Conservation (phyloP, 2,888 invertebrate genomes). For the Melanostoma mellinum region DNA sequence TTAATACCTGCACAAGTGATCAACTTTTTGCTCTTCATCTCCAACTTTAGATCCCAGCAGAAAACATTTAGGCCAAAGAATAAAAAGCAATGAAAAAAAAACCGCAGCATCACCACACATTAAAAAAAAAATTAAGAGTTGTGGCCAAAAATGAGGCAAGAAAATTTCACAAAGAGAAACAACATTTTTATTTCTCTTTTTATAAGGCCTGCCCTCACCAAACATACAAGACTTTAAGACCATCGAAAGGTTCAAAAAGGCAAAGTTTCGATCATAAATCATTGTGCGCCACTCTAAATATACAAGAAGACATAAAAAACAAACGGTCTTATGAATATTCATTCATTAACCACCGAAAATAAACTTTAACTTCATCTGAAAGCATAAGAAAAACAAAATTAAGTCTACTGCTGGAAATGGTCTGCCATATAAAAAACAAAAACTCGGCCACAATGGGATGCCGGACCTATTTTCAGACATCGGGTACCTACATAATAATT, state of each 20-base stretch:
- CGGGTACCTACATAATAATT: too few relatives aligned
- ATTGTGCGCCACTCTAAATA: slow-evolving; percentile 43
- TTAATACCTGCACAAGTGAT: too few relatives aligned
- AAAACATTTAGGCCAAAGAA: slow-evolving; percentile 52
- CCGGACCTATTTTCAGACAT: too few relatives aligned
- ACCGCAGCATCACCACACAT: slow-evolving; percentile 61
- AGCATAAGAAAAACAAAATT: too few relatives aligned
- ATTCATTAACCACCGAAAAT: slow-evolving; percentile 55
- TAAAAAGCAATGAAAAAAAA: slow-evolving; percentile 53
- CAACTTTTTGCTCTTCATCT: too few relatives aligned
- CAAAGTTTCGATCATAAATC: slow-evolving; percentile 64
- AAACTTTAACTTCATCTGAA: background rate
- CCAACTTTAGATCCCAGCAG: slow-evolving; percentile 37
- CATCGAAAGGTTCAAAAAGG: slow-evolving; percentile 51
- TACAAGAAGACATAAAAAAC: background rate
- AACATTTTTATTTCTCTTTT: too few relatives aligned
- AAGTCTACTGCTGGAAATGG: too few relatives aligned
- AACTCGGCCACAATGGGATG: too few relatives aligned
- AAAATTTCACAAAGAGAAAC: slow-evolving; percentile 19
- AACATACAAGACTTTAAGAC: background rate
- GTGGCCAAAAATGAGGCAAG: slow-evolving; percentile 17
- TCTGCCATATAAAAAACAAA: too few relatives aligned
- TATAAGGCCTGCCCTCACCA: background rate
- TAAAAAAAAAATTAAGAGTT: background rate
- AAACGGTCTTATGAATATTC: slow-evolving; percentile 60